Evolutionary conservation across 2,113 vertebrate genomes (phyloP), one percentile per base, ranked within the genome.

Genomic region (Brevimyrus niger): DNA sequence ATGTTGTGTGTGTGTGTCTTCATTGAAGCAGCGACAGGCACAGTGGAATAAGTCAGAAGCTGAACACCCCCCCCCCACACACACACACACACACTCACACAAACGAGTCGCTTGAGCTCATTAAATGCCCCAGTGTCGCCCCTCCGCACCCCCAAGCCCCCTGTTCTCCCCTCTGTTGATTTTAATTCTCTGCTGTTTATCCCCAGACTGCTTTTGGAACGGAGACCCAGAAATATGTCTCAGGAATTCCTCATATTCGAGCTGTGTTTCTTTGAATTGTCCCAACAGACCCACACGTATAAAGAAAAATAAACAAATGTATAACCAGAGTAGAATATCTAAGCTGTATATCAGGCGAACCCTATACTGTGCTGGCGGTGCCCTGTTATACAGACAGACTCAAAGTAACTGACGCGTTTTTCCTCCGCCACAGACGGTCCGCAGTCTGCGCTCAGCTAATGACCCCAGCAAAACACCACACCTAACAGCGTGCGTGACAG

Each of bases 371-470:
- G 44, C 44, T 47, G 61, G 42, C 23, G 4, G 10, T 65, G 50
- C 55, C 50, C 21, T 46, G 51, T 55, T 23, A 35, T 35, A 87
- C 86, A 87, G 47, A 55, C 48, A 87, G 35, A n/a, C 73, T 42
- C 31, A 35, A 42, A 23, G 21, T 46, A 65, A 88, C 27, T 27
- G 87, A 31, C 23, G 21, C 47, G 48, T 82, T 89, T 17, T 38
- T 10, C 21, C 48, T 55, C 35, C 69, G 80, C 15, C 31, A 35
- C 46, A 51, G n/a, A 48, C 65, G n/a, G 47, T 89, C 48, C 65
- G 88, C 69, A 82, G 48, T 89, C 69, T 55, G 15, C 48, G 65
- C 88, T 51, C 88, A 53, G 69, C 76, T 82, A 89, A 82, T 76
- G 88, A 76, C 48, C n/a, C 69, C 35, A 47, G 21, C 31, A 19